Evolutionary conservation across 2,888 invertebrate species (phyloP).

Genomic region (Ochlodes sylvanus): DNA sequence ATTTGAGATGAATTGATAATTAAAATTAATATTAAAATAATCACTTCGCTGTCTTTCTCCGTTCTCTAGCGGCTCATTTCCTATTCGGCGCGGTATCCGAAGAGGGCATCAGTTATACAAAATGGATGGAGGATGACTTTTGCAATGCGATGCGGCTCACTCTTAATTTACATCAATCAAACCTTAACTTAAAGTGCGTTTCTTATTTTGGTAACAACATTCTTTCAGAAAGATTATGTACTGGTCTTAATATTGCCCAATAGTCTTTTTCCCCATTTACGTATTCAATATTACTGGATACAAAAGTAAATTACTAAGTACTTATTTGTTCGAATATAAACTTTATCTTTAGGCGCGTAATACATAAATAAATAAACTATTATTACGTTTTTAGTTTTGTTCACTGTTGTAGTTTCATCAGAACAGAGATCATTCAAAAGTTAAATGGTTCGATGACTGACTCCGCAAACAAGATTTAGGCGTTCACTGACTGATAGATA

Average conservation of each 20-base stretch:
- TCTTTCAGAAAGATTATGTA: slow-evolving; percentile 50
- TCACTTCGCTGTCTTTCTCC: neutral
- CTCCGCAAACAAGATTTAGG: slow-evolving; percentile 4
- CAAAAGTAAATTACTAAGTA: slow-evolving; percentile 3
- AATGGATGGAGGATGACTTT: neutral
- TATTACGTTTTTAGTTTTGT: neutral
- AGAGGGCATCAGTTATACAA: neutral
- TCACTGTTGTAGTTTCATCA: slow-evolving; percentile 14
- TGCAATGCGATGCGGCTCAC: neutral
- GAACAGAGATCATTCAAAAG: slow-evolving; percentile 4
- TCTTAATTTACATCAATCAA: slow-evolving; percentile 3
- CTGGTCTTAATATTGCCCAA: slow-evolving; percentile 20
- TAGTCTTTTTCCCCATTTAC: slow-evolving; percentile 39
- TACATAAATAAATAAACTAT: neutral
- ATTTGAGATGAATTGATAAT: too few species aligned
- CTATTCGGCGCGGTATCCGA: neutral
- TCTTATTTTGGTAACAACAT: slow-evolving; percentile 75
- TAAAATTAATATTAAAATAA: neutral
- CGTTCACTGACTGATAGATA: neutral
- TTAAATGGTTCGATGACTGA: neutral
- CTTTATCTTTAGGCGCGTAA: too few species aligned
- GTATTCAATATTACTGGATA: neutral
- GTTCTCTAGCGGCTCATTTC: neutral
- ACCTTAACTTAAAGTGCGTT: slow-evolving; percentile 48
- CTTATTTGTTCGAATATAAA: neutral